These are phyloP conservation scores for Neolamprologus cancellatus DNA, from an alignment of 2,113 vertebrate genomes.

Conservation along the genomic window DNA sequence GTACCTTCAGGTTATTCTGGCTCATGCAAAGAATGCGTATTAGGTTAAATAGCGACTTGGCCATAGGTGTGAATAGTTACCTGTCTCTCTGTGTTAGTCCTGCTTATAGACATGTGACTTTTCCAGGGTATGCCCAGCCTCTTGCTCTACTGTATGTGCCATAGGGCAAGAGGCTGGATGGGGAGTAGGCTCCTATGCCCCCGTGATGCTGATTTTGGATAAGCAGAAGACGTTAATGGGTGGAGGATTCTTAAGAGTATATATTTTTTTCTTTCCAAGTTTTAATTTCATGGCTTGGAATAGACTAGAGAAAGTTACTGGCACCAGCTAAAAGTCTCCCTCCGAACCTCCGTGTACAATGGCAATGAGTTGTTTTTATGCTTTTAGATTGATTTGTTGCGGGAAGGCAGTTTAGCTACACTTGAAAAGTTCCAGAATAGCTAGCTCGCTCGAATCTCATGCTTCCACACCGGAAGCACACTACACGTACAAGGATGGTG, in stretches of 20 bases:
- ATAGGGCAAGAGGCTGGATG: not conserved
- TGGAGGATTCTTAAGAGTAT: not conserved
- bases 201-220: not conserved
- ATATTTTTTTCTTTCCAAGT: not conserved
- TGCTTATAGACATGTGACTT: not conserved
- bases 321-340: not conserved
- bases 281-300: not conserved
- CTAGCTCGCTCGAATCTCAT: not conserved
- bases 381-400: not conserved
- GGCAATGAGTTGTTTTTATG: not conserved
- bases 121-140: not conserved
- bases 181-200: rapidly evolving
- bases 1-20: not conserved
- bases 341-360: not conserved
- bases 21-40: rapidly evolving
- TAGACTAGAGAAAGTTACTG: not conserved
- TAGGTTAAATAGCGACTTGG: not conserved
- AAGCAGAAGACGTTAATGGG: not conserved
- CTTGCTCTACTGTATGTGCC: not conserved
- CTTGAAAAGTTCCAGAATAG: not conserved
- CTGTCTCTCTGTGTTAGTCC: not conserved
- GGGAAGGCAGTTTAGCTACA: not conserved
- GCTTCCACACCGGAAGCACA: not conserved
- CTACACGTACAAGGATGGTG: not conserved
- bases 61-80: not conserved